phyloP scores from a whole-genome alignment of 2,797 vertebrate genomes.

The Moxostoma hubbsi region DNA sequence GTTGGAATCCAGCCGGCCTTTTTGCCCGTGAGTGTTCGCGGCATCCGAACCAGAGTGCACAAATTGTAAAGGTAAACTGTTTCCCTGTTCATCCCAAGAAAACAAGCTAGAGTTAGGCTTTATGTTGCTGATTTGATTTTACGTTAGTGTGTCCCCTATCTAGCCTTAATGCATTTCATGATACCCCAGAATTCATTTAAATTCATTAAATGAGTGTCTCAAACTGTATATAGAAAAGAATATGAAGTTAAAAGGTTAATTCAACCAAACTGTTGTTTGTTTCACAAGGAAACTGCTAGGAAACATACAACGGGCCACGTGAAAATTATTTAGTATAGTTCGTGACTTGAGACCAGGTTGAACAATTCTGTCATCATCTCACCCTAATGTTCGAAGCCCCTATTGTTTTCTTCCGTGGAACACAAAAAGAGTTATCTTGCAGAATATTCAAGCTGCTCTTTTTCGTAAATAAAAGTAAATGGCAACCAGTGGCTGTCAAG shows the following conservation, averaged over 20 bases:
- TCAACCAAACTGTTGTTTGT: no score
- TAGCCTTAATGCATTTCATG: background rate
- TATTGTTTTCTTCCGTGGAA: no score
- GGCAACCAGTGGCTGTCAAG: no score
- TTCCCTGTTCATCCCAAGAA: constrained; percentile 7
- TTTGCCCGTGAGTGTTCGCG: constrained; percentile 7
- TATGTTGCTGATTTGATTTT: constrained; percentile 41
- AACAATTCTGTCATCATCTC: no score
- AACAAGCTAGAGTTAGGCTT: background rate
- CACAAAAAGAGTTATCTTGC: no score
- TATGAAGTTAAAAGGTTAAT: background rate
- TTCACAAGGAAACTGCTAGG: no score
- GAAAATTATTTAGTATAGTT: no score
- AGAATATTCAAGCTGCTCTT: no score
- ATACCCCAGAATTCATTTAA: background rate
- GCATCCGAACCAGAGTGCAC: background rate
- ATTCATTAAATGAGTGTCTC: background rate
- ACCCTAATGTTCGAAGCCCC: no score
- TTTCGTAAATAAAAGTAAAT: no score
- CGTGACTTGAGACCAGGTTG: no score
- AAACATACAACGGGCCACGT: no score
- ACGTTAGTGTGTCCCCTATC: background rate
- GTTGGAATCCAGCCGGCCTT: background rate
- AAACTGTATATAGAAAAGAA: background rate
- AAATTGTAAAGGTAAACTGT: constrained; percentile 26